phyloP scores from a whole-genome alignment of 2,888 invertebrate genomes.

The Panorpa germanica region DNA sequence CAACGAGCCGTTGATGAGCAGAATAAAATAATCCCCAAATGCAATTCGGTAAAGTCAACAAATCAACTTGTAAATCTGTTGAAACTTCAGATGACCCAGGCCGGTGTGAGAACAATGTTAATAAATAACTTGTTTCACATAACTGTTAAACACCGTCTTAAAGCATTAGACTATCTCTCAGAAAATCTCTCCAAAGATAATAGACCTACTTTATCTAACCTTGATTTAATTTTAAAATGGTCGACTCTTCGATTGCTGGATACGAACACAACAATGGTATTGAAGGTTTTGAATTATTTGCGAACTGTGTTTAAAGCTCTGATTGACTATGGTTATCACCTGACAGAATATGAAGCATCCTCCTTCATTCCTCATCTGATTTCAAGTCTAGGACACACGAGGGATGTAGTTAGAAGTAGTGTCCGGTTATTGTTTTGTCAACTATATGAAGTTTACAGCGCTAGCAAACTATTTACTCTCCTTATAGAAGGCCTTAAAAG shows the following conservation, averaged over 20 bases:
- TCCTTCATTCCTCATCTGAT: constrained; percentile 91
- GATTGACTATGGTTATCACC: constrained; percentile 61
- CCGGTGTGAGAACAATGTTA: constrained; percentile 72
- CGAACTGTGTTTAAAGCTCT: constrained; percentile 65
- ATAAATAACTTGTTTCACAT: constrained; percentile 85
- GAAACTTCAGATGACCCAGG: constrained; percentile 74
- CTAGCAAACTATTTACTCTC: constrained; percentile 73
- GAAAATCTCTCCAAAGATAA: constrained; percentile 68
- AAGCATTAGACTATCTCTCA: constrained; percentile 78
- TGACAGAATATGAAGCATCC: constrained; percentile 80
- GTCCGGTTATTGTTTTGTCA: constrained; percentile 72
- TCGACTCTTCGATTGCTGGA: constrained; percentile 91
- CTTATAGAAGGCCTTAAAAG: constrained; percentile 92
- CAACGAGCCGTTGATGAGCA: constrained; percentile 89
- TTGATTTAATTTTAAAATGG: constrained; percentile 94
- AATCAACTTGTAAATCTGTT: constrained; percentile 88
- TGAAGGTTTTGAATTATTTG: constrained; percentile 89
- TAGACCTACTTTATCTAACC: constrained; percentile 66
- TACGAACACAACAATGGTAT: constrained; percentile 91
- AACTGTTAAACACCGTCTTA: constrained; percentile 87
- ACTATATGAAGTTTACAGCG: constrained; percentile 71
- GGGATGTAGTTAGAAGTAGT: constrained; percentile 82
- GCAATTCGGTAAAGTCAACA: constrained; percentile 87
- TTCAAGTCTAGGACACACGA: constrained; percentile 90
- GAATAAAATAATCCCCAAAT: constrained; percentile 77